phyloP scores from a whole-genome alignment of 2,888 invertebrate genomes.

The Lagria hirta region DNA sequence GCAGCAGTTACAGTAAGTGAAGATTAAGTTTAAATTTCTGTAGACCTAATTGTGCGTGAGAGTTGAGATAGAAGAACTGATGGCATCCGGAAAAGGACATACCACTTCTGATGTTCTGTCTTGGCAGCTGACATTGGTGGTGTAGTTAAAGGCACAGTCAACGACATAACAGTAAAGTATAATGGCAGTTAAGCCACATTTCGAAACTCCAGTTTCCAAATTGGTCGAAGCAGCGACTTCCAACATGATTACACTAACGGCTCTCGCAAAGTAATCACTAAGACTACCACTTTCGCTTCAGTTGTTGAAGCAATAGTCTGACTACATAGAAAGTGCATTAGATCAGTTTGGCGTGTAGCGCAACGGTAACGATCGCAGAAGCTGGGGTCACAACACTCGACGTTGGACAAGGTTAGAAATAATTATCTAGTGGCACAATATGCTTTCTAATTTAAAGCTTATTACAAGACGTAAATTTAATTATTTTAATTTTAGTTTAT shows the following conservation, averaged over 20 bases:
- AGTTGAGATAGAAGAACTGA: constrained; percentile 18
- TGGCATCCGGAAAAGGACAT: constrained; percentile 12
- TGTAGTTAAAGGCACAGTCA: constrained; percentile 24
- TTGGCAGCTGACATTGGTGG: constrained; percentile 5
- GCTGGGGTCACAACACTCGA: too few relatives aligned
- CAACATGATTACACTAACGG: constrained; percentile 37
- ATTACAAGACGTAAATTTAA: too few relatives aligned
- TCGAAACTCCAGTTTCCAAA: constrained; percentile 33
- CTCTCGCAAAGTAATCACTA: constrained; percentile 35
- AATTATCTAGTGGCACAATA: too few relatives aligned
- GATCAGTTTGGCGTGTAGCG: constrained; percentile 28
- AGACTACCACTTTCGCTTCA: constrained; percentile 38
- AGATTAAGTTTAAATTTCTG: constrained; percentile 19
- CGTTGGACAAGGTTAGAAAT: too few relatives aligned
- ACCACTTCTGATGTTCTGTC: constrained; percentile 6
- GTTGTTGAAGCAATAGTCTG: constrained; percentile 34
- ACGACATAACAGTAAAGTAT: constrained; percentile 32
- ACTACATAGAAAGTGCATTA: constrained; percentile 38
- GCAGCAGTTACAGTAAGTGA: constrained; percentile 9
- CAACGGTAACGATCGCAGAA: constrained; percentile 28
- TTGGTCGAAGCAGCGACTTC: constrained; percentile 33
- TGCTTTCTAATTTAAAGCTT: too few relatives aligned
- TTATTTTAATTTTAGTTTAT: too few relatives aligned
- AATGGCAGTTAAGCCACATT: constrained; percentile 36
- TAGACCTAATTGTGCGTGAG: constrained; percentile 21